Percentiles rank a stretch among this genome's conserved stretches.
These are phyloP conservation scores for Pangasius djambal DNA, from an alignment of 2,797 vertebrate species.

Conservation along the genomic window DNA sequence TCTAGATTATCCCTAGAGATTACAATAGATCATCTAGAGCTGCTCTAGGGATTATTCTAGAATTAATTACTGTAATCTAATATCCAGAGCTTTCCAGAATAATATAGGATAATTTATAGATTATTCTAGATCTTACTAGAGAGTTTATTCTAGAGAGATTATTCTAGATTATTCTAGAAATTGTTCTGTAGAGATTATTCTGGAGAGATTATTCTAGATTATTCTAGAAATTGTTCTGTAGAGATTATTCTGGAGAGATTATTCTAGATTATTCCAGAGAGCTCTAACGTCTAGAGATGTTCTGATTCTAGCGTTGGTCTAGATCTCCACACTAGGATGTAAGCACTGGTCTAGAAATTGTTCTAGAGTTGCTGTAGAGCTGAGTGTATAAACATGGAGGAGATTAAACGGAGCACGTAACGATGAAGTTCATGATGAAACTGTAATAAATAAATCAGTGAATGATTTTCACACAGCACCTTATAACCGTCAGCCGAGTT, in stretches of 20 bases:
- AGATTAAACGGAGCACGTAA: not conserved
- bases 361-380: not conserved
- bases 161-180: not conserved
- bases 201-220: not conserved
- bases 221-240: not conserved
- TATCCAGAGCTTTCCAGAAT: no score
- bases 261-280: not conserved
- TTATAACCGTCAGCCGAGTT: conserved; percentile 67
- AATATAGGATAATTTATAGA: not conserved
- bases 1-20: not conserved
- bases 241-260: not conserved
- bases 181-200: not conserved
- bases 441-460: not conserved
- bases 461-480: conserved; percentile 61
- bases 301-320: not conserved
- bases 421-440: not conserved
- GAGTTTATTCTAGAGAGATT: not conserved
- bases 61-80: not conserved
- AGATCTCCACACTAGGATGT: not conserved
- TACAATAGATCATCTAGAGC: not conserved
- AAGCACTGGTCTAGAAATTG: not conserved
- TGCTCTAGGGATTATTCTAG: not conserved
- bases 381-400: not conserved
- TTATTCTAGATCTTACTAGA: not conserved
- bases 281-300: not conserved